Evolutionary conservation across 2,113 vertebrate genomes (phyloP), one percentile per base, ranked within the genome.

Genomic region (Calidris pugnax): DNA sequence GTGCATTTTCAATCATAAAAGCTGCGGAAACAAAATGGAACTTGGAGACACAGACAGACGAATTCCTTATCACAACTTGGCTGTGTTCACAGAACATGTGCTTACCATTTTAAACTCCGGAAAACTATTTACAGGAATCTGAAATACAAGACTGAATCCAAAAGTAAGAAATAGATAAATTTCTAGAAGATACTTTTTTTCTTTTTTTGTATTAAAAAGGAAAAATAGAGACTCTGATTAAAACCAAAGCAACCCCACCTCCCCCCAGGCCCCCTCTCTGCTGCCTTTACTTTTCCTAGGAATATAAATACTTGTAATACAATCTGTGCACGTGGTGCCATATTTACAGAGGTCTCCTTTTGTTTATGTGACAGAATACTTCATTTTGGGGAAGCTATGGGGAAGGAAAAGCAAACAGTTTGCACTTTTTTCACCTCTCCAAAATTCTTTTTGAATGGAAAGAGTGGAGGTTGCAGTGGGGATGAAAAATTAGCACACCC

Each of bases 11-110:
- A 95, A 92, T 89, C 95, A 83, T 68, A 97, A 95, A 95, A 95
- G 74, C 91, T 76, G 37, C 28, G 87, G 96, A 96, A 96, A 93
- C 89, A 97, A 97, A 97, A 97, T 94, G 95, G 96, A 92, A 97
- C 96, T 96, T 95, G 86, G 93, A 96, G 89, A 92, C 0, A 1
- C 62, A 95, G 95, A 90, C 84, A 95, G 83, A 94, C 41, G 7
- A 96, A 96, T 94, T 96, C 94, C 93, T 95, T 95, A 97, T 97
- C 96, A 87, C 21, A 33, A 87, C 91, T 93, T 95, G 95, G 96
- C 96, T 95, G 71, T 63, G 89, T 68, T 95, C 81, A 69, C 66
- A 63, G 66, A 95, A 96, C 95, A 97, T 89, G 84, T 96, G 94
- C 89, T 97, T 94, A 91, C 91, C 87, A 96, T 96, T 97, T 97